These are phyloP conservation scores for Galerucella nymphaeae DNA, from an alignment of 2,888 invertebrate genomes.

Conservation along the genomic window DNA sequence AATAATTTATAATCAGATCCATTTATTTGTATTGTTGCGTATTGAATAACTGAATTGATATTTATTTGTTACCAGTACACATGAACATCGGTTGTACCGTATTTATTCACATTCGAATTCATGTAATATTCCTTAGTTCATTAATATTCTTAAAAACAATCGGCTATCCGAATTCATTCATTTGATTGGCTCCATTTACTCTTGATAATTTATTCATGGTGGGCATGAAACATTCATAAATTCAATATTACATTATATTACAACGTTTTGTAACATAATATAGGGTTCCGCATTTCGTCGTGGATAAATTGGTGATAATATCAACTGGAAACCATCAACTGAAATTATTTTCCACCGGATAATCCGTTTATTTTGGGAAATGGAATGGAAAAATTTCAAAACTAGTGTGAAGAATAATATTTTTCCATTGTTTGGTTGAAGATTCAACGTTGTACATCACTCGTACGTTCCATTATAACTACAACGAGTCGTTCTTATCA, in stretches of 20 bases:
- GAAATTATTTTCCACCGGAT: too few relatives aligned
- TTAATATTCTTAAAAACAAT: conserved; percentile 6
- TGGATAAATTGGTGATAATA: neutral
- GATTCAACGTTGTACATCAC: too few relatives aligned
- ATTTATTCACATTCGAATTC: conserved; percentile 19
- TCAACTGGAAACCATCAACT: neutral
- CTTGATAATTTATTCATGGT: too few relatives aligned
- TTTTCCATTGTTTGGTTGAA: too few relatives aligned
- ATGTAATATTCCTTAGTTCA: conserved; percentile 16
- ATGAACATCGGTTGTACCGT: neutral
- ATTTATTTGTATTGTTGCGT: conserved; percentile 17
- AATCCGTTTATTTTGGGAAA: too few relatives aligned
- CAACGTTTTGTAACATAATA: neutral
- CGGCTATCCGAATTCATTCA: neutral
- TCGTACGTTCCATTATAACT: too few relatives aligned
- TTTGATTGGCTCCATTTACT: neutral
- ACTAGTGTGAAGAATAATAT: too few relatives aligned
- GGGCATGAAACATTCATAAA: neutral
- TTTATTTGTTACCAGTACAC: conserved; percentile 25
- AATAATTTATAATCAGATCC: conserved; percentile 18
- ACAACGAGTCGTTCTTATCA: too few relatives aligned
- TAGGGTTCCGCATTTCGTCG: neutral
- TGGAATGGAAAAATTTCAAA: too few relatives aligned
- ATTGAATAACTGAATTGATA: conserved; percentile 29
- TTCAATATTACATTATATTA: neutral